Base-by-base conservation (phyloP, 2,797 vertebrate genomes). In the Typhlichthys eigenmanni region DNA sequence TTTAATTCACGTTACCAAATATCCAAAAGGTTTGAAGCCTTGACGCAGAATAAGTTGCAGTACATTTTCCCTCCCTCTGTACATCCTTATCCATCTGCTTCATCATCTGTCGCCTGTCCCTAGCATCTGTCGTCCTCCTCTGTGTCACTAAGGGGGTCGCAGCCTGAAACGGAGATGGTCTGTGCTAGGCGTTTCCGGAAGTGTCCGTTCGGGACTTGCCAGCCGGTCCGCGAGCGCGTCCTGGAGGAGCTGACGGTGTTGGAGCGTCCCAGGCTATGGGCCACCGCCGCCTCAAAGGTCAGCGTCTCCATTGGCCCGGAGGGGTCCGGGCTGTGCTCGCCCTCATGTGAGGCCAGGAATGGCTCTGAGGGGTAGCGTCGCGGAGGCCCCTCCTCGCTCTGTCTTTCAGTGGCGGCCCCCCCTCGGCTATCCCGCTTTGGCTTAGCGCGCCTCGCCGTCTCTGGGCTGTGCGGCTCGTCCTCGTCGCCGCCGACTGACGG, bases 191-290 rank as follows among this genome's bases (percentile, higher is more conserved):
- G 94, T 76, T 96, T 95, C 60, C 96, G 93, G 71, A 98, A 98
- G 82, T 98, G 97, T 89, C 97, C 97, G 0, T 98, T 98, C 73
- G 97, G 97, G 89, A 99, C 93, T 88, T 98, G 97, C 96, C 96
- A 98, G 86, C 95, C 93, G 76, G 94, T 94, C 74, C 97, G 93
- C 82, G 94, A 91, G 48, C 90, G 93, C 0, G 95, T 94, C 0
- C 93, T 95, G 47, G 93, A 94, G 0, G 95, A 95, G 75, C 93
- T 95, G 69, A 98, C 91, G 74, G 96, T 98, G 92, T 98, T 98
- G 81, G 96, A 92, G 45, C 97, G 95, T 74, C 96, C 96, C 57
- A 98, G 90, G 89, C 95, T 98, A 78, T 96, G 97, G 68, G 96
- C 98, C 85, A 98, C 95, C 0, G 97, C 98, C 0, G 96, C 97